Evolutionary conservation across 2,888 invertebrate genomes (phyloP), one percentile per base, ranked within the genome.

Genomic region (Timema cristinae): DNA sequence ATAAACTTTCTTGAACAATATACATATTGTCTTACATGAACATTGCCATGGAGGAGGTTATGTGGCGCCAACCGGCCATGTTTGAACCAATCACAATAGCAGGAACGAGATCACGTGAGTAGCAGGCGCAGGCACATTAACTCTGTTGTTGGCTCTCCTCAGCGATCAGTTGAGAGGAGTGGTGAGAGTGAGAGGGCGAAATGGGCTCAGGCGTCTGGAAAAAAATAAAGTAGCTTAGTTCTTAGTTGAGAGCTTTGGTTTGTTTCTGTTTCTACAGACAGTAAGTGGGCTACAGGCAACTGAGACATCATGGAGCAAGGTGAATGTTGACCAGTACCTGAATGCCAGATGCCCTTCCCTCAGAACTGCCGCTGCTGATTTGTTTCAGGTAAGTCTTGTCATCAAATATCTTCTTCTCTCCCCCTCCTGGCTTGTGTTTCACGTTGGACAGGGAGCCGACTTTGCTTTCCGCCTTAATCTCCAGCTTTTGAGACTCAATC

Each of bases 371-470:
- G 49, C 75, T 76, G 15, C 77, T 75, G 75, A 78, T 87, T 85
- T 94, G 93, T 85, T 91, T 92, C 82, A 94, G 88, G 86, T 95
- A 95, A 76, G 92, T 92, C 85, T 92, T 94, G 84, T 95, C 95
- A 82, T 95, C 93, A 83, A 94, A 95, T 80, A 95, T 95, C 86
- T 95, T 96, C 84, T 93, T 92, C 77, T 95, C 94, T 67, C 97
- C 97, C 75, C 97, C 97, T 78, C 95, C 93, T 72, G 97, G 95
- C 85, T 88, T 93, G 86, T 97, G 92, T 82, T 91, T 92, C 78
- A 95, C 89, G 84, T 95, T 95, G 83, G 95, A 94, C 86, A 94
- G 81, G 72, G 95, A 95, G 78, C 95, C 95, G 78, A 97, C 87
- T 85, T 95, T 95, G 84, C 96, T 94, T 84, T 92, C 90, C 76